phyloP scores from a whole-genome alignment of 2,797 vertebrate species.

The Oophaga sylvatica region DNA sequence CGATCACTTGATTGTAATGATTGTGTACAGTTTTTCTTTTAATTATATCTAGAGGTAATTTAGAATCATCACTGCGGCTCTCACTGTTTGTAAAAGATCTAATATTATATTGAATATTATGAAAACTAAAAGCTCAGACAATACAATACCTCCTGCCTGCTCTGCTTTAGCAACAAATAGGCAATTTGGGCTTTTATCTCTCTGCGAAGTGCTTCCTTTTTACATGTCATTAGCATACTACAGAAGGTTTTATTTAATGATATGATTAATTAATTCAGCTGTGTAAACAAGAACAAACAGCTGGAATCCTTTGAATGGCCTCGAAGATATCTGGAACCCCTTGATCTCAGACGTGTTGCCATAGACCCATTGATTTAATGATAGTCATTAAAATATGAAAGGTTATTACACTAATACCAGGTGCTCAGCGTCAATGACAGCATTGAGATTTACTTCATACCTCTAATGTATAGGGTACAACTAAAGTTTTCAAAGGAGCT shows the following conservation, averaged over 20 bases:
- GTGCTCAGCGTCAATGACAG: not conserved
- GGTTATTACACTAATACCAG: not conserved
- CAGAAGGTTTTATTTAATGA: conserved; percentile 48
- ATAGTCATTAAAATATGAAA: conserved; percentile 52
- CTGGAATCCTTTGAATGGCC: conserved; percentile 34
- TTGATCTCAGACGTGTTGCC: conserved; percentile 44
- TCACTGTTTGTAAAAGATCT: too few relatives aligned
- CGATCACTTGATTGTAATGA: too few relatives aligned
- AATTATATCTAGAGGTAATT: too few relatives aligned
- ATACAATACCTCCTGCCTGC: not conserved
- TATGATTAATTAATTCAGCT: conserved; percentile 58
- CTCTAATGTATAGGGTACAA: not conserved
- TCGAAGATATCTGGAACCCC: conserved; percentile 18
- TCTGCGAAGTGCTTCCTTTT: not conserved
- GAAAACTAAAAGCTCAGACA: not conserved
- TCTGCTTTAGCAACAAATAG: conserved; percentile 10
- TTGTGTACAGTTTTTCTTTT: too few relatives aligned
- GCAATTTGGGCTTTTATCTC: conserved; percentile 18
- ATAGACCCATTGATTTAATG: conserved; percentile 28
- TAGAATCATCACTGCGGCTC: too few relatives aligned
- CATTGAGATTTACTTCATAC: not conserved
- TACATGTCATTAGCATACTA: conserved; percentile 26
- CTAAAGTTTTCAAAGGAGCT: not conserved
- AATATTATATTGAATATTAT: not conserved
- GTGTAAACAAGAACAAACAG: conserved; percentile 45